A percentile compares a stretch with the other conserved stretches of the same genome.
Evolutionary conservation across 2,797 vertebrate genomes (phyloP).

Genomic region (Labroides dimidiatus): DNA sequence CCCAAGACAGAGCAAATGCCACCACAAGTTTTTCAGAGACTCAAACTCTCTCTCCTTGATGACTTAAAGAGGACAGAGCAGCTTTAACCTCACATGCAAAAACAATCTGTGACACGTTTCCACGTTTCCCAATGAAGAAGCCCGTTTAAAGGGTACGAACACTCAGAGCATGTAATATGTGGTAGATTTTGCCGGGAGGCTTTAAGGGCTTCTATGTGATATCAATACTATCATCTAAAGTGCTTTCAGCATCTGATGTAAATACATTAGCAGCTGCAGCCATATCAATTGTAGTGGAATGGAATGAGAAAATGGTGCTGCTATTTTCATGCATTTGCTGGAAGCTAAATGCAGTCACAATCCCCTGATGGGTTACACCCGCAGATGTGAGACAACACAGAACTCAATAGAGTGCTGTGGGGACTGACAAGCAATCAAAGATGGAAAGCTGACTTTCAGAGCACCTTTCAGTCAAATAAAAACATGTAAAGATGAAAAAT

Average conservation of each 20-base stretch:
- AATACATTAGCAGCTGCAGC: constrained; percentile 57
- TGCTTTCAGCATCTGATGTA: constrained; percentile 57
- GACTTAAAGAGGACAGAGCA: too few relatives aligned
- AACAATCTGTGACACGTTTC: constrained; percentile 21
- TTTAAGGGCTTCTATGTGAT: constrained; percentile 47
- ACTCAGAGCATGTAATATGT: constrained; percentile 27
- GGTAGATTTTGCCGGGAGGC: constrained; percentile 21
- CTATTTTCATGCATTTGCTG: constrained; percentile 45
- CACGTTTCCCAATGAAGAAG: too few relatives aligned
- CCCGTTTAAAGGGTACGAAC: constrained; percentile 44
- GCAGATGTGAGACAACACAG: constrained; percentile 47
- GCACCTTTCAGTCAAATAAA: constrained; percentile 27
- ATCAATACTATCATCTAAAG: constrained; percentile 63
- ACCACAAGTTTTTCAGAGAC: too few relatives aligned
- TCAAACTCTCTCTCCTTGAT: too few relatives aligned
- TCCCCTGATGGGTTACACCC: constrained; percentile 54
- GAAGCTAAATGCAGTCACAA: constrained; percentile 31
- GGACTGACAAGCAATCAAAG: constrained; percentile 57
- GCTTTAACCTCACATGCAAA: too few relatives aligned
- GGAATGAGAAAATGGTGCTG: constrained; percentile 46
- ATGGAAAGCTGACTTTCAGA: constrained; percentile 14
- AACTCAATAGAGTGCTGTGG: constrained; percentile 24
- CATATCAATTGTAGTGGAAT: constrained; percentile 40
- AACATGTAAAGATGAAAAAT: constrained; percentile 9
- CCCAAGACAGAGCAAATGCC: too few relatives aligned